Conservation (phyloP, 1,140 invertebrate genomes). For the Onthophagus taurus region DNA sequence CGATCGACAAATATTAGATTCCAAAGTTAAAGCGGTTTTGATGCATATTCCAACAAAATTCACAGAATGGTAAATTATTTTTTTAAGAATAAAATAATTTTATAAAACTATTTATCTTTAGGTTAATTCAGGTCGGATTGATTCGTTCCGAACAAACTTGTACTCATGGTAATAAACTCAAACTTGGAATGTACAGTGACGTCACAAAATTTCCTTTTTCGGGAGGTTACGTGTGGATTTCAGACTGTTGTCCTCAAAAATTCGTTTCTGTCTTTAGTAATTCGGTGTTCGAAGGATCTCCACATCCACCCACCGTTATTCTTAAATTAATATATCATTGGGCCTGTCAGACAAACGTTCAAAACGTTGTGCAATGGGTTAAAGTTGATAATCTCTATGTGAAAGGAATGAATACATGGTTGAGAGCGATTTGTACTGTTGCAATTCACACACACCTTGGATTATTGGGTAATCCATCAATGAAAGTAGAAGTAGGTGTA, state of each 20-base stretch:
- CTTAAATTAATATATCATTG: conserved; percentile 83
- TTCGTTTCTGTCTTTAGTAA: conserved; percentile 79
- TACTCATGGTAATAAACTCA: conserved; percentile 50
- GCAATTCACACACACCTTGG: conserved; percentile 65
- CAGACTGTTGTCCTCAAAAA: conserved; percentile 69
- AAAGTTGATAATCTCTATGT: conserved; percentile 70
- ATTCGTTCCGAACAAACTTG: conserved; percentile 70
- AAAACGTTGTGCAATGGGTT: conserved; percentile 77
- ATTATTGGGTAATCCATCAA: conserved; percentile 56
- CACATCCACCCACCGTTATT: conserved; percentile 67
- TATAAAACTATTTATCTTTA: conserved; percentile 15
- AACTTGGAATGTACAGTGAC: conserved; percentile 76
- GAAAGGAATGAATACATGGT: conserved; percentile 67
- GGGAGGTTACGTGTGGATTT: conserved; percentile 84
- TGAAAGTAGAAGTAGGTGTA: conserved; percentile 67
- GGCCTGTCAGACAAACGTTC: conserved; percentile 79
- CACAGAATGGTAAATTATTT: conserved; percentile 58
- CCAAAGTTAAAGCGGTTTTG: conserved; percentile 69
- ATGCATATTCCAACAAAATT: conserved; percentile 71
- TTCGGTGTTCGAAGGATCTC: conserved; percentile 75
- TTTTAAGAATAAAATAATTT: neutral
- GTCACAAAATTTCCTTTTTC: conserved; percentile 73
- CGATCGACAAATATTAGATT: conserved; percentile 50
- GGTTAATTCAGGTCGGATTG: conserved; percentile 70
- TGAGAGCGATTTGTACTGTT: conserved; percentile 66